Conservation (phyloP, 2,797 vertebrate species). For the Ctenopoma kingsleyae region DNA sequence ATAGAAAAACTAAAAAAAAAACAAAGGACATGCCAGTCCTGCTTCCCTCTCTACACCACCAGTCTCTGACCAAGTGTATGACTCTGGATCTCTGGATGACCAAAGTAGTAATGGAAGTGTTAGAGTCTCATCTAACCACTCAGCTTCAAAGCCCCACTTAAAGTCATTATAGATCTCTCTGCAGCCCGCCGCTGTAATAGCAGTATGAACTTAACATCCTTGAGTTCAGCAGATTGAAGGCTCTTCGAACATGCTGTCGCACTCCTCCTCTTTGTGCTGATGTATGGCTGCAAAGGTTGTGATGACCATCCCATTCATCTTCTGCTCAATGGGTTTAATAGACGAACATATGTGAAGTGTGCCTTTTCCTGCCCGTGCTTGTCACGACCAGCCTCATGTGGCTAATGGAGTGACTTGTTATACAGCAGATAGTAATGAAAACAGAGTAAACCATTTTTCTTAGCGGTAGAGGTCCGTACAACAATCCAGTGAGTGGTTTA, state of each 20-base stretch:
- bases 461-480: background rate
- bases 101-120: constrained; percentile 1
- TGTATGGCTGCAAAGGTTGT: background rate
- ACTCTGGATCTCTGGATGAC: background rate
- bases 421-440: constrained; percentile 5
- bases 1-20: background rate
- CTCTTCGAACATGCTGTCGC: constrained; percentile 2
- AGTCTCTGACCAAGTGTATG: background rate
- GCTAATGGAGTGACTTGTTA: constrained; percentile 2
- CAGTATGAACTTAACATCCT: background rate
- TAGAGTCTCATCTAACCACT: background rate
- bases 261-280: constrained; percentile 4
- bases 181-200: background rate
- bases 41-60: too few species aligned
- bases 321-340: constrained; percentile 31
- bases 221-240: constrained; percentile 17
- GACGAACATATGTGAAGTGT: constrained; percentile 4
- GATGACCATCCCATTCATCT: constrained; percentile 28
- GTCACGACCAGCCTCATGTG: constrained; percentile 3
- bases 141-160: constrained; percentile 19
- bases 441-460: background rate
- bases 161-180: constrained; percentile 12
- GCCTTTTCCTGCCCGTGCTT: background rate
- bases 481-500: background rate
- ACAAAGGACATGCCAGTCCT: too few species aligned